Evolutionary conservation across 2,113 vertebrate genomes (phyloP).

Genomic region (Mustelus asterias): DNA sequence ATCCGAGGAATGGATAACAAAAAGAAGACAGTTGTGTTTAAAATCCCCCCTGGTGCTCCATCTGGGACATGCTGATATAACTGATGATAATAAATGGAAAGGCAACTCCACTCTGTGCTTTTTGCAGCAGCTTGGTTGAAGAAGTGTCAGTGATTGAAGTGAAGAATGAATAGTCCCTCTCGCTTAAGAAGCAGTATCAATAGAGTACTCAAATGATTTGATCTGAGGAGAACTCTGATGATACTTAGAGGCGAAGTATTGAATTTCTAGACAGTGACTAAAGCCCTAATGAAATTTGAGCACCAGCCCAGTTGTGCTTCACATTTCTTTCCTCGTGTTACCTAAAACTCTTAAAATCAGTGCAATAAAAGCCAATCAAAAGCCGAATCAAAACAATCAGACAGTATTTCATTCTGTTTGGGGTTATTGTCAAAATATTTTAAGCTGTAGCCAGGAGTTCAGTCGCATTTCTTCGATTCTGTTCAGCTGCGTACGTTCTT

Average conservation of each 20-base stretch:
- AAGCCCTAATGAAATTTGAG: constrained; percentile 35
- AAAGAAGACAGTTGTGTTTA: background rate
- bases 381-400: background rate
- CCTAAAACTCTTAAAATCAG: background rate
- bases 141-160: constrained; percentile 30
- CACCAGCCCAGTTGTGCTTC: background rate
- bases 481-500: background rate
- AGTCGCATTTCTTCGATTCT: background rate
- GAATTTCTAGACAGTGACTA: constrained; percentile 49
- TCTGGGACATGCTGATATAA: background rate
- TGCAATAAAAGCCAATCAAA: background rate
- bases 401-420: background rate
- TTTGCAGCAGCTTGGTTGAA: constrained; percentile 23
- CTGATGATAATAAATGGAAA: background rate
- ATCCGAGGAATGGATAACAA: background rate
- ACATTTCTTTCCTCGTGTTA: background rate
- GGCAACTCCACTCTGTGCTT: background rate
- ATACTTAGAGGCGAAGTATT: constrained; percentile 49
- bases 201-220: constrained; percentile 41
- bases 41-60: background rate
- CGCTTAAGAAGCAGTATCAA: constrained; percentile 13
- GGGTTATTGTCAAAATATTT: background rate
- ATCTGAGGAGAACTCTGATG: constrained; percentile 40
- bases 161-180: background rate
- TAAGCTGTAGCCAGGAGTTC: too few species aligned